These are phyloP conservation scores for Acanthosepion esculentum DNA, from an alignment of 2,888 invertebrate genomes.

Conservation along the genomic window DNA sequence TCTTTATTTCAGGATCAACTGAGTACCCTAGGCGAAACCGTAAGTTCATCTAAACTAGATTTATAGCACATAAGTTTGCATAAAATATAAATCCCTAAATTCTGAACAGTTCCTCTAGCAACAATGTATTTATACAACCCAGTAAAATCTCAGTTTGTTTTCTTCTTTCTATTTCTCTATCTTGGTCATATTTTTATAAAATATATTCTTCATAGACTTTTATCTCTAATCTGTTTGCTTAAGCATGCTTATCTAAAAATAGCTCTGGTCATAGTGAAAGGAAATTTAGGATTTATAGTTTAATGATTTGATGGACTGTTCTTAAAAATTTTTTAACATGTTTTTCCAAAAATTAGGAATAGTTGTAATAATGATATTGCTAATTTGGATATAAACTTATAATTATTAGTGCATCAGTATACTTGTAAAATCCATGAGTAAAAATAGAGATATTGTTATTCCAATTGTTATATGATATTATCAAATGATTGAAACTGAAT, in stretches of 20 bases:
- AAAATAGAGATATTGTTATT: too few species aligned
- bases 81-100: constrained; percentile 23
- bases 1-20: constrained; percentile 47
- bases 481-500: not conserved
- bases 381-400: too few species aligned
- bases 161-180: not conserved
- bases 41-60: constrained; percentile 46
- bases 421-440: too few species aligned
- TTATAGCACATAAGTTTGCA: constrained; percentile 43
- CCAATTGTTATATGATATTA: not conserved
- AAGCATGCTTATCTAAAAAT: not conserved
- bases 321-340: not conserved
- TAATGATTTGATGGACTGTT: not conserved
- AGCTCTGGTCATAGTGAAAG: not conserved
- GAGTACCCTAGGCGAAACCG: constrained; percentile 47
- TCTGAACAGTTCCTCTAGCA: not conserved
- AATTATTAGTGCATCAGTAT: too few species aligned
- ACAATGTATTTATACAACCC: not conserved
- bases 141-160: constrained; percentile 12
- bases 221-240: not conserved
- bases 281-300: not conserved
- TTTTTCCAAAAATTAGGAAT: not conserved
- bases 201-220: not conserved
- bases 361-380: too few species aligned
- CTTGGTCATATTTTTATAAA: not conserved